Conservation (phyloP, 1,140 invertebrate genomes). For the Calephelis virginiensis region DNA sequence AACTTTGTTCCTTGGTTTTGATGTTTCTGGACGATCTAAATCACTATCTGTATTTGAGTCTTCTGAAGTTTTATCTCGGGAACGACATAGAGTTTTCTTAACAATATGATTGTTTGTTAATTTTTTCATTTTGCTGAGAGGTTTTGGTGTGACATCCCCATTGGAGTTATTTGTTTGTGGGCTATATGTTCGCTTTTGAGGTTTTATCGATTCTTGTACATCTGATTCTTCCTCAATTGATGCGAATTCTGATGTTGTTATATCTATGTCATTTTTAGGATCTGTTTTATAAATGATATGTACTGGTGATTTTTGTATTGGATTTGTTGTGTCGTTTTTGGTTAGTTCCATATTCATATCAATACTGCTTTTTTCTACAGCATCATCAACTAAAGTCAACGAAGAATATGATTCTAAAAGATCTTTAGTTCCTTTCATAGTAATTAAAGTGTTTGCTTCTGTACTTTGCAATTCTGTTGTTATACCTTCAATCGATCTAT, state of each 20-base stretch:
- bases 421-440: conserved; percentile 57
- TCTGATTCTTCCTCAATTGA: conserved; percentile 34
- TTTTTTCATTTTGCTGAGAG: conserved; percentile 52
- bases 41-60: neutral
- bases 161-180: conserved; percentile 30
- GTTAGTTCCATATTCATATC: conserved; percentile 31
- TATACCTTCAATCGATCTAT: conserved; percentile 36
- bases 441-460: conserved; percentile 57
- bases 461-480: conserved; percentile 35
- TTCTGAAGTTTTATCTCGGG: neutral
- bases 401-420: conserved; percentile 50
- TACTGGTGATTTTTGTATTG: conserved; percentile 32
- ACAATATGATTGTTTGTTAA: conserved; percentile 42
- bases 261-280: conserved; percentile 24
- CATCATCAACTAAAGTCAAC: conserved; percentile 57
- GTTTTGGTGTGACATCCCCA: conserved; percentile 52
- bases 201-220: conserved; percentile 22
- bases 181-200: conserved; percentile 47
- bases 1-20: conserved; percentile 21
- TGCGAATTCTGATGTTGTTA: conserved; percentile 39
- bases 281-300: conserved; percentile 45
- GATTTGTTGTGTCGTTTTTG: neutral
- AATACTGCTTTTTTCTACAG: conserved; percentile 28
- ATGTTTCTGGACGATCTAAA: neutral
- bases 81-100: conserved; percentile 5